Percentiles rank a stretch among this genome's conserved stretches.
phyloP scores from a whole-genome alignment of 2,797 vertebrate genomes.

The Rhincodon typus region DNA sequence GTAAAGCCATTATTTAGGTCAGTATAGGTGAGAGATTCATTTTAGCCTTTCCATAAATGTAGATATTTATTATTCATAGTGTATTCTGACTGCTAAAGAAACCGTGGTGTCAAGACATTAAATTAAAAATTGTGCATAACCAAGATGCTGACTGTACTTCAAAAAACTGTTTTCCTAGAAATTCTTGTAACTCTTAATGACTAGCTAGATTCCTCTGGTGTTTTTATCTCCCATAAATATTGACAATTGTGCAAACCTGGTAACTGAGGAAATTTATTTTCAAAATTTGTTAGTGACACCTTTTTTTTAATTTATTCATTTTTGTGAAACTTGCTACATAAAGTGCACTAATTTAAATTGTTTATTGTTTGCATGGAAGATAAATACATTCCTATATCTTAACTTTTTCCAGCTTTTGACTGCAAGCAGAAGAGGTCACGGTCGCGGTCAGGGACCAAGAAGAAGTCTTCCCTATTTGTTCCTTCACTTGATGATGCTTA shows the following conservation, averaged over 20 bases:
- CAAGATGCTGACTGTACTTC: neutral
- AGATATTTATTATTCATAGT: neutral
- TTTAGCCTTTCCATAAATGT: neutral
- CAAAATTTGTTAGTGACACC: neutral
- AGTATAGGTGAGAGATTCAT: neutral
- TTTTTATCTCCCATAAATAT: neutral
- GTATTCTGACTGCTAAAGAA: neutral
- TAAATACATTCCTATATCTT: conserved; percentile 38
- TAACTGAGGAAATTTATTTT: neutral
- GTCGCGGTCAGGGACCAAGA: conserved; percentile 80
- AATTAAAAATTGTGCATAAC: neutral
- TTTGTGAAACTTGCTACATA: neutral
- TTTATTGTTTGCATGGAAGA: conserved; percentile 7
- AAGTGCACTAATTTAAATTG: neutral
- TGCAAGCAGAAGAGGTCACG: conserved; percentile 84
- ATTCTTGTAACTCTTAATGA: neutral
- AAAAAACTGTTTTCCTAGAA: neutral
- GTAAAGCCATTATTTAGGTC: neutral
- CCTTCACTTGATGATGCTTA: conserved; percentile 85
- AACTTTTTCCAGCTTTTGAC: conserved; percentile 67
- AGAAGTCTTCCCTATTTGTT: conserved; percentile 73
- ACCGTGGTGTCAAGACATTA: neutral
- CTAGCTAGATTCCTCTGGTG: neutral
- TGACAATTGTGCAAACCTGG: neutral
- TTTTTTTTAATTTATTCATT: neutral